Percentiles rank a stretch among this genome's conserved stretches.
Conservation (phyloP, 2,113 vertebrate genomes). For the Pelecanus crispus region DNA sequence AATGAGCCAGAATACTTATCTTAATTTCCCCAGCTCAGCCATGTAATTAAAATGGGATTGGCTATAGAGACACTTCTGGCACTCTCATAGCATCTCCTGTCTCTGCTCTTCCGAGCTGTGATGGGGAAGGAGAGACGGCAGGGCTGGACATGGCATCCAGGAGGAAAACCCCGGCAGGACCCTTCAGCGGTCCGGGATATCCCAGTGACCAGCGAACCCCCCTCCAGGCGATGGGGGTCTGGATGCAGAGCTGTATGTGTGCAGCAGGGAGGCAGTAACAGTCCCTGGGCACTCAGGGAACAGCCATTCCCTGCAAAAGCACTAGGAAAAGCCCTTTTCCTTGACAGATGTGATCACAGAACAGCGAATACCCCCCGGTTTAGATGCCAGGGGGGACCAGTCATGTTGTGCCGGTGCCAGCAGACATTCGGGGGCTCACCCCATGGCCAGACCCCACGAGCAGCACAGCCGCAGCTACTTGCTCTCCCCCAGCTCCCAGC, state of each 20-base stretch:
- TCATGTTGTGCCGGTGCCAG: not conserved
- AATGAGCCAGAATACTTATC: not conserved
- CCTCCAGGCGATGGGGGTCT: rapidly evolving
- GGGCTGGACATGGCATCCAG: not conserved
- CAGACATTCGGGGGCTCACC: not conserved
- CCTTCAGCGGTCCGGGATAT: not conserved
- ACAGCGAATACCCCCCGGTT: not conserved
- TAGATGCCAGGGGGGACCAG: not conserved
- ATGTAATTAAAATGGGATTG: not conserved
- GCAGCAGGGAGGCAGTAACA: not conserved
- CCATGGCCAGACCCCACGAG: rapidly evolving
- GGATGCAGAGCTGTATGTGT: not conserved
- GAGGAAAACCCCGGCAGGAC: not conserved
- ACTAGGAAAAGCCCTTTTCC: not conserved
- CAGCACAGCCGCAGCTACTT: not conserved
- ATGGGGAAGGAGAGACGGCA: not conserved
- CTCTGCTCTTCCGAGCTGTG: not conserved
- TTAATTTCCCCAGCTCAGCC: not conserved
- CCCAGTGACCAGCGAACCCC: not conserved
- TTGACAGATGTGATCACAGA: not conserved
- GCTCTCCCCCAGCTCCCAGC: not conserved
- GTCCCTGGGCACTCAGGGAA: not conserved
- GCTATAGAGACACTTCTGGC: not conserved
- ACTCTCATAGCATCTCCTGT: not conserved
- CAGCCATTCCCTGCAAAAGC: not conserved